Base-by-base conservation (phyloP, 2,113 vertebrate species). In the Melanerpes formicivorus region DNA sequence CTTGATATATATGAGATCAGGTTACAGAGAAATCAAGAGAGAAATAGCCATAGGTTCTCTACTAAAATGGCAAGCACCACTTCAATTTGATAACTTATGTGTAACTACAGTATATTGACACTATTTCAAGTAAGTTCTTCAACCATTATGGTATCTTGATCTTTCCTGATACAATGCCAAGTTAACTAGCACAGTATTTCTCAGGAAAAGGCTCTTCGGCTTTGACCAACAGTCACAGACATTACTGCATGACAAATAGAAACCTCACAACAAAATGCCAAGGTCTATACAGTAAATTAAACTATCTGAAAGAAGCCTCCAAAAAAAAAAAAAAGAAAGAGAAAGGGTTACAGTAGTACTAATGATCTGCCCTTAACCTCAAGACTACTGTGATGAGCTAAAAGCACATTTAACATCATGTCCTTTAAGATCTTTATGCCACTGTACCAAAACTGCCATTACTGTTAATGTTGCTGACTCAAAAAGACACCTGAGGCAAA, bases 1-100 rank as follows among this genome's bases (percentile, higher is more conserved):
- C 26, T 65, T 73, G 55, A 0, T 5, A 55, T 6, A 27, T 32
- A 63, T 0, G 3, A 59, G 6, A 27, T 48, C 18, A 26, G 11
- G 9, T 40, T 34, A 94, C 14, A 58, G 52, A 26, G 86, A 84
- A 80, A 42, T 4, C 72, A 48, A 50, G 27, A 30, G 32, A 29
- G 7, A 73, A 86, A 78, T 17, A 87, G n/a, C 4, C 25, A 50
- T 22, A 44, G 0, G 4, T 5, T 54, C 6, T 6, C 16, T 48
- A 58, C 32, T 48, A 55, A 74, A 81, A 63, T 5, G 1, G 0
- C 8, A 77, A 63, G 7, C 4, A 26, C 3, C 30, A 76, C 11
- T 50, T 85, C 11, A 46, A 4, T 50, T 73, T 69, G 6, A 37
- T 73, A 66, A 62, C 70, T 80, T 46, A 56, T 42, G 30, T 21